Evolutionary conservation across 2,113 vertebrate species (phyloP).

Genomic region (Dipodomys ordii): DNA sequence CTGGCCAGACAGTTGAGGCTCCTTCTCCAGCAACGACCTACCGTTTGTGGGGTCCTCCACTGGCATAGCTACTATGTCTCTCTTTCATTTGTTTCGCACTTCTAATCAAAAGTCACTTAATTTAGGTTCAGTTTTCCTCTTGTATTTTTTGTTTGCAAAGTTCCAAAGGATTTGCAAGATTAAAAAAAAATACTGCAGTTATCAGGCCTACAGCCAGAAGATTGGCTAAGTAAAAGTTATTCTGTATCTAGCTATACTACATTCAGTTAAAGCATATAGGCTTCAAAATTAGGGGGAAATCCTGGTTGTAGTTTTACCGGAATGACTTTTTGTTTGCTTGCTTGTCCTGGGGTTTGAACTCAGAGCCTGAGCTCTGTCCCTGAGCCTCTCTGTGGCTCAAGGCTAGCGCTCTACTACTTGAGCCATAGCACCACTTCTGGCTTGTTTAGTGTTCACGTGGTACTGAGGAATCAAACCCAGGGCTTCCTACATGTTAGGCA

Average conservation of each 20-base stretch:
- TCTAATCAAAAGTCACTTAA: background rate
- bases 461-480: no score
- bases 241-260: slow-evolving; percentile 17
- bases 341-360: no score
- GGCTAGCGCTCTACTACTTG: no score
- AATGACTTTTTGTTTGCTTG: background rate
- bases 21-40: background rate
- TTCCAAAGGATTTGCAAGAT: background rate
- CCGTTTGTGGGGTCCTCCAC: background rate
- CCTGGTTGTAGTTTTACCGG: slow-evolving; percentile 24
- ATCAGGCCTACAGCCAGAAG: background rate
- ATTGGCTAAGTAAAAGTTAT: slow-evolving; percentile 25
- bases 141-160: slow-evolving; percentile 54
- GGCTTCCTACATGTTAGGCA: no score
- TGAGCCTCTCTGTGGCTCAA: no score
- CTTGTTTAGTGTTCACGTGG: no score
- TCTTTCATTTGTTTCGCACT: background rate
- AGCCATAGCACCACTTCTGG: no score
- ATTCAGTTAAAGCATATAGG: background rate
- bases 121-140: background rate
- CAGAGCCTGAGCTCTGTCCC: no score
- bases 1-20: background rate
- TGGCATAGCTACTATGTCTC: background rate
- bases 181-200: background rate
- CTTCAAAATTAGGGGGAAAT: slow-evolving; percentile 8